phyloP scores from a whole-genome alignment of 2,113 vertebrate species.

The Plestiodon gilberti region DNA sequence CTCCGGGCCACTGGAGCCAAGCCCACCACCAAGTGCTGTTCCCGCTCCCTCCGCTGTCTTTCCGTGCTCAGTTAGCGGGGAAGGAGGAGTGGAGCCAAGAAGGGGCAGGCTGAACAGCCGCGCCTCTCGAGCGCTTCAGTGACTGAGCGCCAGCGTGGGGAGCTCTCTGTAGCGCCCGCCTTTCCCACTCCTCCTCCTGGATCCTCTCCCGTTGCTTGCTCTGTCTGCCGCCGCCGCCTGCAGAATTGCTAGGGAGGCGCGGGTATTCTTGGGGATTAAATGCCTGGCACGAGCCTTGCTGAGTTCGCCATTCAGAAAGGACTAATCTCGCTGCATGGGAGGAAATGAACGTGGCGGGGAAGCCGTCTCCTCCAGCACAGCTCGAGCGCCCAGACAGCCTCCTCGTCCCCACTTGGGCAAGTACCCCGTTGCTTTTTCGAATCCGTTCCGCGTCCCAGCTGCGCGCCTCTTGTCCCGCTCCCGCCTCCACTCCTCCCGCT shows the following conservation, averaged over 20 bases:
- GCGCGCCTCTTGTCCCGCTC: neutral
- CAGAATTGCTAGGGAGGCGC: neutral
- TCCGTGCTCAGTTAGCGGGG: neutral
- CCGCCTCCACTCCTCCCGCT: neutral
- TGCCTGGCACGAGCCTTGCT: slow-evolving; percentile 74
- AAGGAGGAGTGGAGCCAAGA: neutral
- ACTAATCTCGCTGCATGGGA: slow-evolving; percentile 78
- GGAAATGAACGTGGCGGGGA: slow-evolving; percentile 89
- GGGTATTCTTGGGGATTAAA: slow-evolving; percentile 60
- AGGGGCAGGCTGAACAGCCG: neutral
- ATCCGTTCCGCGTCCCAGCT: neutral
- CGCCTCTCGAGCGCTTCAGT: neutral
- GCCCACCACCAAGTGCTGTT: neutral
- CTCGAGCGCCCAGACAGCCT: slow-evolving; percentile 85
- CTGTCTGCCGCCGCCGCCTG: neutral
- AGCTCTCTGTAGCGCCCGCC: neutral
- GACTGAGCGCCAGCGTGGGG: neutral
- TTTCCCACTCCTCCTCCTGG: neutral
- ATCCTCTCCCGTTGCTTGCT: neutral
- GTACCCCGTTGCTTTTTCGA: slow-evolving; percentile 53
- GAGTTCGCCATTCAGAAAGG: slow-evolving; percentile 74
- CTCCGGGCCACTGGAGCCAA: neutral
- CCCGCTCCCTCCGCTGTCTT: neutral
- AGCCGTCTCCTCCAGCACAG: slow-evolving; percentile 75
- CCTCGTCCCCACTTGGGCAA: slow-evolving; percentile 86